Evolutionary conservation across 2,888 invertebrate species (phyloP), one percentile per base, ranked within the genome.

Genomic region (Drosophila kanekoi): DNA sequence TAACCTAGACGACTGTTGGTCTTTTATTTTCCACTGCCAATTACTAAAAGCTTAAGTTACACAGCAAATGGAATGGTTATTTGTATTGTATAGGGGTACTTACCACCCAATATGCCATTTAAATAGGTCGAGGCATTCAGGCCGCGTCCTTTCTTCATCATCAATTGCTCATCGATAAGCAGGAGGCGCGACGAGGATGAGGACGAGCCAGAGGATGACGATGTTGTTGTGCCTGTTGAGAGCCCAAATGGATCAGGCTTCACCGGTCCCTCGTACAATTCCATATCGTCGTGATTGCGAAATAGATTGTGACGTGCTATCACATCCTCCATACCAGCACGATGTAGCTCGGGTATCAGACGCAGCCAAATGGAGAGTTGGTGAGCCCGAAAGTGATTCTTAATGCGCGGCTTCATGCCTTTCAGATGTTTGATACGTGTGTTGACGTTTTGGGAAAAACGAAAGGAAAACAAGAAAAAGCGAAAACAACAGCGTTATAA

Each of bases 291-390:
- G 93, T 97, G 96, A 93, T 97, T 96, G 78, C 96, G 95, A 93
- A 98, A 97, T 77, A 98, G 94, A 93, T 98, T 98, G 93, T 98
- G 97, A 48, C 96, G 94, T 1, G 96, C 95, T 44, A 96, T 96
- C 9, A 96, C 97, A 92, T 97, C 97, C 89, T 97, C 97, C 96
- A 97, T 97, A 4, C 97, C 97, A 0, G 96, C 96, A 57, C 97
- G 94, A 91, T 97, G 97, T 0, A 97, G 94, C 91, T 98, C 98
- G 0, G 98, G 98, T 48, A 99, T 96, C 8, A 98, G 94, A 6
- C 98, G 96, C 9, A 98, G 93, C 99, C 99, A 99, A 45, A 98
- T 97, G 48, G 98, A 98, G 52, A 98, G 94, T 91, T 98, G 98
- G 92, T 98, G 98, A 1, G 98, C 98, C 51, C 98, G 94, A 93